A percentile compares a stretch with the other conserved stretches of the same genome.
Conservation (phyloP, 1,140 invertebrate genomes). For the Anastrepha obliqua region DNA sequence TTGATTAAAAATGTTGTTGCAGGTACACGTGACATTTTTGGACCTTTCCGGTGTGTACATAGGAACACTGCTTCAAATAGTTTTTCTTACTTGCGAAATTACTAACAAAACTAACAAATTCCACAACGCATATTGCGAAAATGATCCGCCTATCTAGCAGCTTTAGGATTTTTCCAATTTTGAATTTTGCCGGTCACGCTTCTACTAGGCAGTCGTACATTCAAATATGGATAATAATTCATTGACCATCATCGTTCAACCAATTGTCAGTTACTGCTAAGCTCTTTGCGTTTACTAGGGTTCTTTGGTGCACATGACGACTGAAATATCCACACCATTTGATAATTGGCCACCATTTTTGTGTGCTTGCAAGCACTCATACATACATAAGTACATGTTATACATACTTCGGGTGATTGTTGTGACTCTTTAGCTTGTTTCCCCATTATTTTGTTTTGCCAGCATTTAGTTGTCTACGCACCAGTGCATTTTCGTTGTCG, state of each 20-base stretch:
- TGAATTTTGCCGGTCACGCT: too few species aligned
- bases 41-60: too few species aligned
- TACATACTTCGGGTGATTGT: neutral
- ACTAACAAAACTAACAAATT: too few species aligned
- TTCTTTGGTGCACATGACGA: neutral
- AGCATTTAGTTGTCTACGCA: constrained; percentile 43
- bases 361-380: neutral
- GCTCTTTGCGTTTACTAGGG: neutral
- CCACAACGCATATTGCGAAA: too few species aligned
- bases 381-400: neutral
- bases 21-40: too few species aligned
- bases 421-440: constrained; percentile 4
- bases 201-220: too few species aligned
- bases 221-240: neutral
- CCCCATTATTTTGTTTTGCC: constrained; percentile 34
- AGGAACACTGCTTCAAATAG: too few species aligned
- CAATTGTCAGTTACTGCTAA: neutral
- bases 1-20: too few species aligned
- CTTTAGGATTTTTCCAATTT: too few species aligned
- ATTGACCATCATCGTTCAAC: neutral
- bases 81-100: too few species aligned
- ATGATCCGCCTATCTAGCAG: too few species aligned
- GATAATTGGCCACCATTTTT: constrained; percentile 52
- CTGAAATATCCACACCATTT: neutral
- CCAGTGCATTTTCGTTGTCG: neutral